Evolutionary conservation across 2,888 invertebrate species (phyloP).

Genomic region (Cheilosia vernalis): DNA sequence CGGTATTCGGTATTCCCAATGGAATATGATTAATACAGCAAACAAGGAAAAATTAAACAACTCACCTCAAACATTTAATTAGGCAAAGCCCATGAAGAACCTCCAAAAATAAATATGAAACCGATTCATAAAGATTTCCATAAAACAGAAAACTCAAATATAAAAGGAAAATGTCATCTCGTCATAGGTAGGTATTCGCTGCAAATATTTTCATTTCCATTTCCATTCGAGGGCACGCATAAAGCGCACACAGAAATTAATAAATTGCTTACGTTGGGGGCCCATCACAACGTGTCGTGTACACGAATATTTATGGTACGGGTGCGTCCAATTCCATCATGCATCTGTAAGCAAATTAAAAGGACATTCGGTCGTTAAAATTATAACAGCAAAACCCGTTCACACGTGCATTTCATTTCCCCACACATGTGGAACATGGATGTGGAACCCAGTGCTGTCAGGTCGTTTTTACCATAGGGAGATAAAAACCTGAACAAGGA

Average conservation of each 20-base stretch:
- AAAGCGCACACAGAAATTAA: slow-evolving; percentile 49
- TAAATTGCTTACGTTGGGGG: slow-evolving; percentile 46
- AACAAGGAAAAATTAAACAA: background rate
- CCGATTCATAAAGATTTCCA: slow-evolving; percentile 21
- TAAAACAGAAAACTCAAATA: slow-evolving; percentile 26
- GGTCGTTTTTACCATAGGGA: too few species aligned
- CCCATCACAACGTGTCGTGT: slow-evolving; percentile 6
- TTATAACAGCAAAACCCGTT: slow-evolving; percentile 52
- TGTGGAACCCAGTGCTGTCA: too few species aligned
- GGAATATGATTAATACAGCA: background rate
- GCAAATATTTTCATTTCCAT: slow-evolving; percentile 27
- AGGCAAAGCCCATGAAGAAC: slow-evolving; percentile 35
- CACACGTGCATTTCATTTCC: slow-evolving; percentile 45
- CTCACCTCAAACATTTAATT: slow-evolving; percentile 44
- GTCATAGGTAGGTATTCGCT: slow-evolving; percentile 21
- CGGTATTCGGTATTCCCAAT: background rate
- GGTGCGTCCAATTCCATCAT: slow-evolving; percentile 30
- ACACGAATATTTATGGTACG: slow-evolving; percentile 28
- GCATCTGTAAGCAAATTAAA: slow-evolving; percentile 51
- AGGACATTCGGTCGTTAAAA: slow-evolving; percentile 62
- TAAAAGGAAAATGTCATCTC: slow-evolving; percentile 39
- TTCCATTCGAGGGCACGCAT: slow-evolving; percentile 56
- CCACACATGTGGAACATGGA: slow-evolving; percentile 4
- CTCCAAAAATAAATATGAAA: slow-evolving; percentile 1
- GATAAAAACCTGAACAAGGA: too few species aligned